Evolutionary conservation across 2,113 vertebrate species (phyloP).

Genomic region (Potamarius usumacintae): DNA sequence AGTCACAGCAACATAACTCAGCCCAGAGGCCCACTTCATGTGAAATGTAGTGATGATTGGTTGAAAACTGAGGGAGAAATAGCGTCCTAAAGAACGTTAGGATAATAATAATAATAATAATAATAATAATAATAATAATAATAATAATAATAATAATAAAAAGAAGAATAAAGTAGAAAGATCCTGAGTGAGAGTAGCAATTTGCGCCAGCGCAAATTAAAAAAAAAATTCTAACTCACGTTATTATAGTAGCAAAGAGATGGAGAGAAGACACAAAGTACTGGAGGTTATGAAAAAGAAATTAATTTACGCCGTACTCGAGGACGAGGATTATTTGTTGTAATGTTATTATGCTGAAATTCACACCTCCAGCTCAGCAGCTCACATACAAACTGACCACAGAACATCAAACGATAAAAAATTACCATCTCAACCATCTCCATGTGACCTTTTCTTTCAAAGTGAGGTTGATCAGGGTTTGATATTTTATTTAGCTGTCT

Average conservation of each 20-base stretch:
- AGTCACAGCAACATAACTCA: too few species aligned
- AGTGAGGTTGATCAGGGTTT: conserved; percentile 21
- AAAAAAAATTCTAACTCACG: too few species aligned
- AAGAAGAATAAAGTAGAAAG: too few species aligned
- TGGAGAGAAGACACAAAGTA: background rate
- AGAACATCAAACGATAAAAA: conserved; percentile 42
- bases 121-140: too few species aligned
- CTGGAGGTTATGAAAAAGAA: background rate
- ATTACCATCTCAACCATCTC: conserved; percentile 29
- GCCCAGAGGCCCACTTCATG: too few species aligned
- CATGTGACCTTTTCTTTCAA: background rate
- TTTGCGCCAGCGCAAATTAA: too few species aligned
- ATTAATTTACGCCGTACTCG: background rate
- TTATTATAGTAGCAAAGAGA: background rate
- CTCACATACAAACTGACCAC: background rate
- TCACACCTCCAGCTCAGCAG: background rate
- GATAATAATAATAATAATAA: too few species aligned
- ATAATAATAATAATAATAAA: too few species aligned
- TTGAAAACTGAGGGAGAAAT: too few species aligned
- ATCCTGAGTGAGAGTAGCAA: too few species aligned
- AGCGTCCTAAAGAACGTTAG: too few species aligned
- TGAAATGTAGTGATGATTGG: too few species aligned
- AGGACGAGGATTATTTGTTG: background rate
- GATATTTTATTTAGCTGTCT: conserved; percentile 20
- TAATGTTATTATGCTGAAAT: background rate